Percentiles rank a stretch among this genome's conserved stretches.
These are phyloP conservation scores for Gymnoscopelus microlampas DNA, from an alignment of 2,797 vertebrate genomes.

Conservation along the genomic window DNA sequence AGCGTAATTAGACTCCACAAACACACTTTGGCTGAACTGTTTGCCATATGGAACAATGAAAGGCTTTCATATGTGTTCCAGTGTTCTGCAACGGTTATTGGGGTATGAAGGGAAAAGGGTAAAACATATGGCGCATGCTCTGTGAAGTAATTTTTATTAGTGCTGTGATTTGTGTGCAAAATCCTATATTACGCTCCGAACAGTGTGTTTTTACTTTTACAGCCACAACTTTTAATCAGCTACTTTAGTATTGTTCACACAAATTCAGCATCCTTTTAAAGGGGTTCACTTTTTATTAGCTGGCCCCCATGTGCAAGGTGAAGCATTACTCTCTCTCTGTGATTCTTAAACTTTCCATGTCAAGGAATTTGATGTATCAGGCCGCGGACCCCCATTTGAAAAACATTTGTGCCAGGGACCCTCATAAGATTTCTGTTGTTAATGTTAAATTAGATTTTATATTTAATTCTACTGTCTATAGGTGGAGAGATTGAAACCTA, in stretches of 20 bases:
- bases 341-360: too few species aligned
- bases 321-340: background rate
- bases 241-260: conserved; percentile 26
- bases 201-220: conserved; percentile 47
- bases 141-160: conserved; percentile 56
- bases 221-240: conserved; percentile 37
- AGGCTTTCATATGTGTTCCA: conserved; percentile 39
- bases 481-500: too few species aligned
- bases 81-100: conserved; percentile 33
- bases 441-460: too few species aligned
- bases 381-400: too few species aligned
- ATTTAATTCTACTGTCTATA: too few species aligned
- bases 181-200: conserved; percentile 47
- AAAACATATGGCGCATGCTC: conserved; percentile 24
- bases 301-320: conserved; percentile 32
- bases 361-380: too few species aligned
- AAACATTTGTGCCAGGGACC: too few species aligned
- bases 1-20: conserved; percentile 46
- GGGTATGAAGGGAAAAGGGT: conserved; percentile 10
- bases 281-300: conserved; percentile 40
- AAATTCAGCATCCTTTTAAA: conserved; percentile 31
- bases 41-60: conserved; percentile 64
- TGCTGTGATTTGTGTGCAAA: conserved; percentile 46
- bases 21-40: conserved; percentile 50
- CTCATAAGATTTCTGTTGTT: too few species aligned